phyloP scores from a whole-genome alignment of 2,888 invertebrate genomes.

The Odontothrips loti region DNA sequence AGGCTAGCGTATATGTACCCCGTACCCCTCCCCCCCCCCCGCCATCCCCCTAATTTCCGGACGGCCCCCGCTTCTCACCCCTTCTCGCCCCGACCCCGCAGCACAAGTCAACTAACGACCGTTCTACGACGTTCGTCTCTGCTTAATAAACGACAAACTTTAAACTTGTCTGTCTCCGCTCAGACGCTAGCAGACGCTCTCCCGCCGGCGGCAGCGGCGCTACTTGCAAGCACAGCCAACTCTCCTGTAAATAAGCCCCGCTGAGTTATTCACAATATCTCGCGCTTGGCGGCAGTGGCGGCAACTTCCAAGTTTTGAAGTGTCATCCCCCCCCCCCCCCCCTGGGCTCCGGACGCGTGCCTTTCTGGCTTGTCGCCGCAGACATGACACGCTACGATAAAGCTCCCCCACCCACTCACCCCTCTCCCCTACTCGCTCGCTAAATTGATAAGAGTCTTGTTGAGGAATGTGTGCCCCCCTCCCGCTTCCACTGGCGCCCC shows the following conservation, averaged over 20 bases:
- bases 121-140: neutral
- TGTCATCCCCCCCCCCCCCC: neutral
- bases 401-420: no score
- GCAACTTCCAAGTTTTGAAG: neutral
- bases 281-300: neutral
- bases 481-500: no score
- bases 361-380: no score
- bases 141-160: conserved; percentile 1
- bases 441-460: no score
- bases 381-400: no score
- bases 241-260: neutral
- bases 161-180: neutral
- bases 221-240: no score
- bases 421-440: no score
- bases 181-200: no score
- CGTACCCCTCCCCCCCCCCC: neutral
- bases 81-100: neutral
- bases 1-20: neutral
- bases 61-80: neutral
- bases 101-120: no score
- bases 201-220: no score
- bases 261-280: conserved; percentile 17
- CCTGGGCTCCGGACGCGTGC: neutral
- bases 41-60: no score
- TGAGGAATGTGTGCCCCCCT: no score